Percentiles rank a stretch among this genome's conserved stretches.
Conservation (phyloP, 2,888 invertebrate genomes). For the Agrochola circellaris region DNA sequence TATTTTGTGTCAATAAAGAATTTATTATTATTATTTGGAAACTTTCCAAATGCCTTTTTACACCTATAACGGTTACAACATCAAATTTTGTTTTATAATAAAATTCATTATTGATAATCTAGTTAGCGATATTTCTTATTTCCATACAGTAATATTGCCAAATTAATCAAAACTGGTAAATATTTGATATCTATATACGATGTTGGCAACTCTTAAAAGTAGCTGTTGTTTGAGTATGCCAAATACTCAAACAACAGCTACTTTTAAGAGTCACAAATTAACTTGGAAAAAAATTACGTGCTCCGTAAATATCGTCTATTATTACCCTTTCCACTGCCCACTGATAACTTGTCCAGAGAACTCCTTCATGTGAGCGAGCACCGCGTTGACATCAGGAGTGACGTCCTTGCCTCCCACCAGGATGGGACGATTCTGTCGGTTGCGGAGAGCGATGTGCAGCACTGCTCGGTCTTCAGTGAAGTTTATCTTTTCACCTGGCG, state of each 20-base stretch:
- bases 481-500: slow-evolving; percentile 97
- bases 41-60: no score
- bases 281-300: background rate
- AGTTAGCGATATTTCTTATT: no score
- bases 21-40: no score
- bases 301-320: background rate
- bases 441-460: slow-evolving; percentile 97
- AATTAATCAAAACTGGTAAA: no score
- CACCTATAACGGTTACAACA: no score
- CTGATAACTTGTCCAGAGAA: slow-evolving; percentile 95
- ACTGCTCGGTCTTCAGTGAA: slow-evolving; percentile 99
- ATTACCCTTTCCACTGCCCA: slow-evolving; percentile 93
- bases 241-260: no score
- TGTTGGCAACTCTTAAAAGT: no score
- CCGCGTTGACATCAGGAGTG: slow-evolving; percentile 97
- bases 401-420: slow-evolving; percentile 94
- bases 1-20: no score
- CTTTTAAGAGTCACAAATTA: background rate
- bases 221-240: background rate
- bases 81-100: no score
- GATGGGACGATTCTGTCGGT: slow-evolving; percentile 95
- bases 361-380: slow-evolving; percentile 98
- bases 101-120: no score
- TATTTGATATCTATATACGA: no score
- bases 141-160: no score